Conservation (phyloP, 2,888 invertebrate species). For the Exocentrus adspersus region DNA sequence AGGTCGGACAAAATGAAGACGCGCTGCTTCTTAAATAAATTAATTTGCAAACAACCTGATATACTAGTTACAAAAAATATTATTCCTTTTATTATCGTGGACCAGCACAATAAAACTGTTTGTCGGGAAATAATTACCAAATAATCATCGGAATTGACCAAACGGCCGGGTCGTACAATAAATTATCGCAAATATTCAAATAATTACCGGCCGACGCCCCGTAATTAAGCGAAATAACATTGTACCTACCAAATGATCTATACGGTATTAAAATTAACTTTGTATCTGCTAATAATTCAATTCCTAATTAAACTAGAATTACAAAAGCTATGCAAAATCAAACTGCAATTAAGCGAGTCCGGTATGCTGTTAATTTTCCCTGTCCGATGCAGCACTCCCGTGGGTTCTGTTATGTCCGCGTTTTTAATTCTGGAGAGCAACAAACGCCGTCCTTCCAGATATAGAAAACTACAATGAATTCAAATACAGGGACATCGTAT, state of each 20-base stretch:
- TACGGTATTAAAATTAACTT: slow-evolving; percentile 43
- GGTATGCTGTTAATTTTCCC: slow-evolving; percentile 38
- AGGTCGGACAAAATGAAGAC: neutral
- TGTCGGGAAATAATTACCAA: slow-evolving; percentile 6
- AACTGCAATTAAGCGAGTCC: slow-evolving; percentile 39
- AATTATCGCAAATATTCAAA: slow-evolving; percentile 38
- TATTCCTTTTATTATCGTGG: too few relatives aligned
- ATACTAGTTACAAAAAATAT: too few relatives aligned
- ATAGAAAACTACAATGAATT: too few relatives aligned
- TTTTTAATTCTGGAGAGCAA: too few relatives aligned
- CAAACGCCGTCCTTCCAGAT: neutral
- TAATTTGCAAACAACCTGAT: too few relatives aligned
- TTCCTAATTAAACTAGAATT: slow-evolving; percentile 43
- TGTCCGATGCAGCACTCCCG: slow-evolving; percentile 24
- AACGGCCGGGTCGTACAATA: slow-evolving; percentile 17
- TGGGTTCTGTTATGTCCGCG: too few relatives aligned
- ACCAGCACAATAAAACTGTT: too few relatives aligned
- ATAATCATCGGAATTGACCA: slow-evolving; percentile 20
- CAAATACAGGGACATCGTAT: too few relatives aligned
- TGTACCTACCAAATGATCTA: slow-evolving; percentile 37
- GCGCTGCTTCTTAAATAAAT: neutral
- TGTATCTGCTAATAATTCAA: slow-evolving; percentile 43
- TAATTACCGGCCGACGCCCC: slow-evolving; percentile 30
- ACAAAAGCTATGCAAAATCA: slow-evolving; percentile 42
- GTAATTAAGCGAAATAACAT: slow-evolving; percentile 27